Base-by-base conservation (phyloP, 2,888 invertebrate genomes). In the Thelaira solivaga region DNA sequence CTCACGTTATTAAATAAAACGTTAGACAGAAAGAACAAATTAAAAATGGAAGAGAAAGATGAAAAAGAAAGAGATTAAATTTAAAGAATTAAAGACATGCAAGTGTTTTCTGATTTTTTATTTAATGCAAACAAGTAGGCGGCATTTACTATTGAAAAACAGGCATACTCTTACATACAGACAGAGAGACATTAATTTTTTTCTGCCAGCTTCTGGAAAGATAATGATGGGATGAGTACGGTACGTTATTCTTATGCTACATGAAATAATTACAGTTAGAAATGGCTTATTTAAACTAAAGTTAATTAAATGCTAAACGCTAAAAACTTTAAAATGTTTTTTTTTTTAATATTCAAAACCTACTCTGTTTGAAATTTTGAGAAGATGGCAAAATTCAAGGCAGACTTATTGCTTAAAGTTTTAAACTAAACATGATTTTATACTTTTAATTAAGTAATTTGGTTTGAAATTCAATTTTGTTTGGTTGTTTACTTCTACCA, bases 31-130 rank as follows among this genome's bases (percentile, higher is more conserved):
- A n/a, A n/a, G n/a, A 71, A 69, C n/a, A 39, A 8, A 18, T 39
- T 0, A 41, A 51, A 61, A 51, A 31, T 22, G n/a, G 22, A 61
- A 31, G 51, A 0, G 2, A 13, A 36, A 29, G 39, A 47, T 36
- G 39, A 41, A 36, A 13, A n/a, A 53, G 41, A 0, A 41, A 43
- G 43, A 53, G 43, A 55, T 49, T 34, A 45, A 53, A 55, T 45
- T 36, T n/a, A 45, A 73, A 65, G 49, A 59, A 59, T 39, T n/a
- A 18, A 24, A 59, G 43, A 74, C 74, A 74, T 61, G 74, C 74
- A 74, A 74, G 4, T 67, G 34, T 51, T 61, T 51, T 59, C 43
- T 26, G 34, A 24, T 49, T 65, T 26, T 57, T n/a, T 41, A 59
- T 59, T 59, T 55, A 72, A 20, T n/a, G n/a, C n/a, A 10, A 53